These are phyloP conservation scores for Lithobates pipiens DNA, from an alignment of 2,797 vertebrate genomes.

Conservation along the genomic window DNA sequence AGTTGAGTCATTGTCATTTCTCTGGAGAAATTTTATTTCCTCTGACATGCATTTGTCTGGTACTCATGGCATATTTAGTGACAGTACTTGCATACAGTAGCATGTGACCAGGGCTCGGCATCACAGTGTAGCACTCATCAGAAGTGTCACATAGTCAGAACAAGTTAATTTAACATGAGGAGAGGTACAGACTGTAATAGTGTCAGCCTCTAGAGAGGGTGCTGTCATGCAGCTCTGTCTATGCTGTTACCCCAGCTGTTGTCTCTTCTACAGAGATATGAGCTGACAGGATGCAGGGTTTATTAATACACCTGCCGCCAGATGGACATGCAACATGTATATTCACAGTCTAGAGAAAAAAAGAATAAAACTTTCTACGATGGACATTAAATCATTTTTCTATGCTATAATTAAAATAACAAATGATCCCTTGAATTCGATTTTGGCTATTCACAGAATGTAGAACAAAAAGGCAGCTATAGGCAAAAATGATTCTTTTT, in stretches of 20 bases:
- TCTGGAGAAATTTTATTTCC: slow-evolving; percentile 72
- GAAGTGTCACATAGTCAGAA: slow-evolving; percentile 79
- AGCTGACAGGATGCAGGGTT: slow-evolving; percentile 69
- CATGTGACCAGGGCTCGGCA: slow-evolving; percentile 70
- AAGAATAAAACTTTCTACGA: too few relatives aligned
- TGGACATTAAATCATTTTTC: neutral
- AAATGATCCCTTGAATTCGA: neutral
- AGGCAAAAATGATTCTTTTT: neutral
- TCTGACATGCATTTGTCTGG: slow-evolving; percentile 76
- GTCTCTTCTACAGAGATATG: slow-evolving; percentile 33
- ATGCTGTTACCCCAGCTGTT: slow-evolving; percentile 63
- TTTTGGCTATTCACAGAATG: neutral
- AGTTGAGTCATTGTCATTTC: slow-evolving; percentile 70
- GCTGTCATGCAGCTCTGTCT: slow-evolving; percentile 67
- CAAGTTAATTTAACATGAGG: slow-evolving; percentile 77
- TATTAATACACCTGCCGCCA: slow-evolving; percentile 45
- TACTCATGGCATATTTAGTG: slow-evolving; percentile 70
- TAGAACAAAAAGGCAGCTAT: neutral
- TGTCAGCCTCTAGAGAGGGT: slow-evolving; percentile 75
- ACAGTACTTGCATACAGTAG: slow-evolving; percentile 72
- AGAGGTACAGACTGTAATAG: slow-evolving; percentile 72
- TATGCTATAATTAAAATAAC: neutral
- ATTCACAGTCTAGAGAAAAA: neutral
- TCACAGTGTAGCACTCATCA: slow-evolving; percentile 64
- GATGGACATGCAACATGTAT: slow-evolving; percentile 14